Conservation (phyloP, 2,888 invertebrate species). For the Ommatoiulus sabulosus region DNA sequence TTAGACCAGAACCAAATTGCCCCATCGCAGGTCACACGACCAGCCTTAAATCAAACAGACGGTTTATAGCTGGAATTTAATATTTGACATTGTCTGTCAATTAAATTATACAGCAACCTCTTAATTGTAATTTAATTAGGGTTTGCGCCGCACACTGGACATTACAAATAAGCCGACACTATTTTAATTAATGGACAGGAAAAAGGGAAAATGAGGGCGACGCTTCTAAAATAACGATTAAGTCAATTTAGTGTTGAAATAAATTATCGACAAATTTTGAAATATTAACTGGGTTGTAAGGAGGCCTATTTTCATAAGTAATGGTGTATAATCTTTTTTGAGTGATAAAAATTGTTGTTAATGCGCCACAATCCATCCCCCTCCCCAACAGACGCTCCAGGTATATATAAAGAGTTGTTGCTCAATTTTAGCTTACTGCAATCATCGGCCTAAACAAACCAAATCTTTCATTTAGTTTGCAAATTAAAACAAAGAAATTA, state of each 20-base stretch:
- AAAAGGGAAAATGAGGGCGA: background rate
- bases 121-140: background rate
- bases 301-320: background rate
- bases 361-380: background rate
- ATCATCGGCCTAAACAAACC: too few species aligned
- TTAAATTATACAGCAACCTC: background rate
- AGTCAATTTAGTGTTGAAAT: background rate
- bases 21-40: background rate
- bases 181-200: background rate
- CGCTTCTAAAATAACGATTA: background rate
- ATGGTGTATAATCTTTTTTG: background rate
- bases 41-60: background rate
- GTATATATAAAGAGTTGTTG: background rate
- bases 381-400: too few species aligned
- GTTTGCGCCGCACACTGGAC: background rate
- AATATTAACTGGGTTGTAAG: background rate
- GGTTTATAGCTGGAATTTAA: background rate
- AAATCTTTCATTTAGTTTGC: too few species aligned
- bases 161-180: background rate
- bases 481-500: too few species aligned
- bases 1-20: slow-evolving; percentile 14
- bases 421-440: background rate
- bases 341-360: background rate
- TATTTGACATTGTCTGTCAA: background rate
- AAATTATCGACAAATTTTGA: background rate